A percentile compares a stretch with the other conserved stretches of the same genome.
phyloP scores from a whole-genome alignment of 2,888 invertebrate species.

The Embidobia sp. region DNA sequence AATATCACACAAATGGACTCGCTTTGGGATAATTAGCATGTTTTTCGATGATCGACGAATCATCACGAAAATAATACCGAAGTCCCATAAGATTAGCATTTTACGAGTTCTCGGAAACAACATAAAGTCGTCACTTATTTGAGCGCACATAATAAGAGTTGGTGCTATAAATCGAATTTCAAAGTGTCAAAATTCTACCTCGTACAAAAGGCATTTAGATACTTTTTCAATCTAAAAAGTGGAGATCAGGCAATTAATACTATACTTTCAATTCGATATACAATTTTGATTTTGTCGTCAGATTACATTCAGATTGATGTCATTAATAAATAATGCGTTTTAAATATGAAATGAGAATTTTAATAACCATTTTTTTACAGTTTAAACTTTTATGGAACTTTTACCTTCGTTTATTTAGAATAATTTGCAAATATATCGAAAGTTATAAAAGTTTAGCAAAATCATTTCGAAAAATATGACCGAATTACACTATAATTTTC shows the following conservation, averaged over 20 bases:
- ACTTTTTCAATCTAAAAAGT: background rate
- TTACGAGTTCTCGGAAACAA: slow-evolving; percentile 57
- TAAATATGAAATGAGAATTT: background rate
- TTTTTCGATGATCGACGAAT: slow-evolving; percentile 59
- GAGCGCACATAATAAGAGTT: slow-evolving; percentile 33
- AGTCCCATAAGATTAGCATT: slow-evolving; percentile 52
- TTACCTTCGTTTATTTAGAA: no score
- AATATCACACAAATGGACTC: slow-evolving; percentile 39
- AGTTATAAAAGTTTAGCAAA: no score
- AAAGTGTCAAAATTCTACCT: slow-evolving; percentile 49
- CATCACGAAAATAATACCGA: slow-evolving; percentile 47
- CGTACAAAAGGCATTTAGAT: slow-evolving; percentile 3
- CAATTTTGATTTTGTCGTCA: background rate
- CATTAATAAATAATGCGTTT: background rate
- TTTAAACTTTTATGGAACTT: no score
- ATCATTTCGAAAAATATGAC: no score
- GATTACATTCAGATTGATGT: background rate
- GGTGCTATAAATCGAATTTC: slow-evolving; percentile 53
- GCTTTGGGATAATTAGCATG: slow-evolving; percentile 57
- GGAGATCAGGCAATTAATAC: slow-evolving; percentile 1
- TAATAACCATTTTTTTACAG: no score
- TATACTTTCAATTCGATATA: slow-evolving; percentile 4
- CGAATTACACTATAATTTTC: no score
- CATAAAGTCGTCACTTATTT: slow-evolving; percentile 56
- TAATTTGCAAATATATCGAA: no score